These are phyloP conservation scores for Leucosticte australis DNA, from an alignment of 2,113 vertebrate species.

Conservation along the genomic window DNA sequence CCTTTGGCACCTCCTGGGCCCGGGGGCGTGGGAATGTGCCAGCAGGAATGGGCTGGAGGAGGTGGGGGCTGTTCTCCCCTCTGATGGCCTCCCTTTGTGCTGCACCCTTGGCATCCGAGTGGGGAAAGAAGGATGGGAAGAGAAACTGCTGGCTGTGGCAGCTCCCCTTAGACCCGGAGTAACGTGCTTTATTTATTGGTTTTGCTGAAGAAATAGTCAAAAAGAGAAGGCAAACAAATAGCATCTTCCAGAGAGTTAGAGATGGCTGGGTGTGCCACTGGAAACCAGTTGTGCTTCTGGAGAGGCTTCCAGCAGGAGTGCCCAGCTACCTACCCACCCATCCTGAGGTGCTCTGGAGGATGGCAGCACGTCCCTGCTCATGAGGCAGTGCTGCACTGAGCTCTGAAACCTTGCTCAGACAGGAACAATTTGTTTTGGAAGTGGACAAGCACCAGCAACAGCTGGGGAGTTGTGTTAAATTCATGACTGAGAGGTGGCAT, in stretches of 20 bases:
- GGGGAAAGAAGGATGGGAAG: background rate
- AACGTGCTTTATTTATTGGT: background rate
- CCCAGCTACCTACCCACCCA: fast-evolving
- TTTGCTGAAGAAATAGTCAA: background rate
- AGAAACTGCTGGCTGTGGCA: background rate
- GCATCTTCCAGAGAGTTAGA: background rate
- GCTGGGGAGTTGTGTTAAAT: background rate
- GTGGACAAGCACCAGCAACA: background rate
- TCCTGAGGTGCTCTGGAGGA: background rate
- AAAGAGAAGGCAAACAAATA: background rate
- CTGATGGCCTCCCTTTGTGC: background rate
- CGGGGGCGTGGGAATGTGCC: background rate
- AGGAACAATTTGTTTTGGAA: background rate
- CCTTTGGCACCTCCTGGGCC: background rate
- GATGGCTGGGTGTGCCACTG: background rate
- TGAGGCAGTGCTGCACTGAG: too few relatives aligned
- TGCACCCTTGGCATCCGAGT: background rate
- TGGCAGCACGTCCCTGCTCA: fast-evolving
- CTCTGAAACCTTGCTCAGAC: background rate
- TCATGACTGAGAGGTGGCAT: background rate
- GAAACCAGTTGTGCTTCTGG: background rate
- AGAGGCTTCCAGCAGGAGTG: background rate
- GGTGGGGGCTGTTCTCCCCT: background rate
- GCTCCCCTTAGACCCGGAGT: background rate
- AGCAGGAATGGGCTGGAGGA: background rate